Percentiles rank a stretch among this genome's conserved stretches.
phyloP scores from a whole-genome alignment of 2,888 invertebrate species.

The Achlya flavicornis region DNA sequence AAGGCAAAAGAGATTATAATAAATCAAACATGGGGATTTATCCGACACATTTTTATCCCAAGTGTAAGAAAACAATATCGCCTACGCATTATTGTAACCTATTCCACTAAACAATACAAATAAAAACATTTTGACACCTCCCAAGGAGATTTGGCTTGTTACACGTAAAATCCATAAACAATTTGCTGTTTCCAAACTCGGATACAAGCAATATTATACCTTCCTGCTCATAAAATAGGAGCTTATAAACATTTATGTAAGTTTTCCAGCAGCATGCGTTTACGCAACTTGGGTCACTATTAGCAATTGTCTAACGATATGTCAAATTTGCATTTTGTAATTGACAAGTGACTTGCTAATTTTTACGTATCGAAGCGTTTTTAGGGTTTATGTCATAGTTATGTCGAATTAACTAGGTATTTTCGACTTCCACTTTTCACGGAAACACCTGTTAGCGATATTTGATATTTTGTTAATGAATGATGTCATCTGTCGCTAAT shows the following conservation, averaged over 20 bases:
- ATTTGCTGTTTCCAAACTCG: conserved; percentile 3
- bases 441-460: background rate
- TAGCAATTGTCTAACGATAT: conserved; percentile 15
- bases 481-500: background rate
- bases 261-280: background rate
- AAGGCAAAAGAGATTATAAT: conserved; percentile 1
- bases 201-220: background rate
- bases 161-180: conserved; percentile 13
- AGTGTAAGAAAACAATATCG: conserved; percentile 17
- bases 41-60: conserved; percentile 21
- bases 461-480: background rate
- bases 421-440: background rate
- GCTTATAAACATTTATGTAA: background rate
- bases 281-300: conserved; percentile 9
- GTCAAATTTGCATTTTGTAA: background rate
- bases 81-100: conserved; percentile 18
- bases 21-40: background rate
- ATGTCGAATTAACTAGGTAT: background rate
- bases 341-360: background rate
- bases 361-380: background rate
- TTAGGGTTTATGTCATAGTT: background rate
- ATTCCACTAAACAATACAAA: conserved; percentile 26
- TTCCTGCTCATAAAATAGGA: background rate
- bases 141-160: conserved; percentile 46
- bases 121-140: conserved; percentile 55